These are phyloP conservation scores for Seriola quinqueradiata DNA, from an alignment of 2,113 vertebrate species.

Conservation along the genomic window DNA sequence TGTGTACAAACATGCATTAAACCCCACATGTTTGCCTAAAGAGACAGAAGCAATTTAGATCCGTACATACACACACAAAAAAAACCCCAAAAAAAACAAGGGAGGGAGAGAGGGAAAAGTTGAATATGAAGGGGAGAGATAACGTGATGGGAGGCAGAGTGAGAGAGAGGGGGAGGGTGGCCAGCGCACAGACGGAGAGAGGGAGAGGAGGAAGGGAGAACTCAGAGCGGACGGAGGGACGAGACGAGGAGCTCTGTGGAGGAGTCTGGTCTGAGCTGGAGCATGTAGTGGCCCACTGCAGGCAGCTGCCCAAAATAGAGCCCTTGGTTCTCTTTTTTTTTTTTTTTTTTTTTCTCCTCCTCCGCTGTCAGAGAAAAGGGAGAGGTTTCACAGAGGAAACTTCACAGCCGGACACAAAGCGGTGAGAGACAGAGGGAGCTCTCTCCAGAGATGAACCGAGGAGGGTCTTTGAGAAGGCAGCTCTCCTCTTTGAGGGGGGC, in stretches of 20 bases:
- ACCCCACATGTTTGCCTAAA: constrained; percentile 35
- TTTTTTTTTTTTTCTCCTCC: constrained; percentile 23
- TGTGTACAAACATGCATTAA: constrained; percentile 21
- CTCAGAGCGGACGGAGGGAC: constrained; percentile 55
- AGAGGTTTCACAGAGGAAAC: constrained; percentile 47
- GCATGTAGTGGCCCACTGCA: constrained; percentile 72
- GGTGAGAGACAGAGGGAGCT: constrained; percentile 56
- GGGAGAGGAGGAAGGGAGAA: constrained; percentile 49
- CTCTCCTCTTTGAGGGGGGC: constrained; percentile 84
- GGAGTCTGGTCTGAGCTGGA: constrained; percentile 56
- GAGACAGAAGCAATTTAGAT: constrained; percentile 44
- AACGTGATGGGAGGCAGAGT: constrained; percentile 63
- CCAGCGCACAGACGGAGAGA: constrained; percentile 18
- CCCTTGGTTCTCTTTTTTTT: neutral
- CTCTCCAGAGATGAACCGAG: constrained; percentile 80
- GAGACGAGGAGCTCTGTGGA: constrained; percentile 61
- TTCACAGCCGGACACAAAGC: constrained; percentile 50
- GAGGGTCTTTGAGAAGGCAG: constrained; percentile 81
- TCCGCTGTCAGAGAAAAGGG: constrained; percentile 59
- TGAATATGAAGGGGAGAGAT: constrained; percentile 61
- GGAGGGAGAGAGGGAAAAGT: constrained; percentile 47
- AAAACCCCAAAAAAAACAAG: constrained; percentile 10
- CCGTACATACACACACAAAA: constrained; percentile 41
- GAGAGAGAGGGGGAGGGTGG: constrained; percentile 52
- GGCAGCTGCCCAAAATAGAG: constrained; percentile 77